These are phyloP conservation scores for Ichneumoninae sp. DNA, from an alignment of 2,888 invertebrate genomes.

Conservation along the genomic window DNA sequence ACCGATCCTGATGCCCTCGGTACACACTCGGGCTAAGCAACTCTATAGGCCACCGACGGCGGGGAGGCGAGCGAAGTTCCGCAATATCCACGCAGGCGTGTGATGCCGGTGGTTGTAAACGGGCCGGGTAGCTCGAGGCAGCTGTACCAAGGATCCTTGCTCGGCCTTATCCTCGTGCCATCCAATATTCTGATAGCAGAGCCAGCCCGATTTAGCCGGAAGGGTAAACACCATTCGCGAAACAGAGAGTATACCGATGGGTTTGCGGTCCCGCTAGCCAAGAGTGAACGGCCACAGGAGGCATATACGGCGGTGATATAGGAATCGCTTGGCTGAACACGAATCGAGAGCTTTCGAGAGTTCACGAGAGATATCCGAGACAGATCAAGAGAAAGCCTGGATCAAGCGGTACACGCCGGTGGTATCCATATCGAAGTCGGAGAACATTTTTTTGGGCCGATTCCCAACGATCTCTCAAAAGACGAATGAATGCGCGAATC, in stretches of 20 bases:
- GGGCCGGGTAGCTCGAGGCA: slow-evolving; percentile 49
- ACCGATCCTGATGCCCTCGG: slow-evolving; percentile 21
- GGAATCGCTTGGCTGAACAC: slow-evolving; percentile 18
- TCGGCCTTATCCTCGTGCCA: slow-evolving; percentile 48
- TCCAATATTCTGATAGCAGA: slow-evolving; percentile 49
- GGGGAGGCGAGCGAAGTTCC: slow-evolving; percentile 25
- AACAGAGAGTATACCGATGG: slow-evolving; percentile 37
- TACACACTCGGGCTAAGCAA: slow-evolving; percentile 4
- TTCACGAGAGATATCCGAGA: slow-evolving; percentile 17
- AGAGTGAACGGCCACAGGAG: slow-evolving; percentile 10
- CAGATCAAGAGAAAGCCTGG: slow-evolving; percentile 7
- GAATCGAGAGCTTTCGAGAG: slow-evolving; percentile 32
- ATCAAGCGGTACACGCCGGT: neutral
- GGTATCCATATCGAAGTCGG: neutral
- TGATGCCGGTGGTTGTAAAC: slow-evolving; percentile 57
- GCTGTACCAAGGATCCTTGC: slow-evolving; percentile 29
- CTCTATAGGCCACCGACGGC: slow-evolving; percentile 13
- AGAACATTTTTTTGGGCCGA: neutral
- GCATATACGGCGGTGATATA: neutral
- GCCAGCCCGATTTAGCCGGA: slow-evolving; percentile 50
- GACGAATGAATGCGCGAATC: neutral
- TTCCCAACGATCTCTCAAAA: neutral
- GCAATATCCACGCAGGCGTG: slow-evolving; percentile 40
- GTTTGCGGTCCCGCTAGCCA: slow-evolving; percentile 19
- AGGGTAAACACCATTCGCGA: slow-evolving; percentile 54